Base-by-base conservation (phyloP, 2,797 vertebrate species). In the Gymnothorax reevesii region DNA sequence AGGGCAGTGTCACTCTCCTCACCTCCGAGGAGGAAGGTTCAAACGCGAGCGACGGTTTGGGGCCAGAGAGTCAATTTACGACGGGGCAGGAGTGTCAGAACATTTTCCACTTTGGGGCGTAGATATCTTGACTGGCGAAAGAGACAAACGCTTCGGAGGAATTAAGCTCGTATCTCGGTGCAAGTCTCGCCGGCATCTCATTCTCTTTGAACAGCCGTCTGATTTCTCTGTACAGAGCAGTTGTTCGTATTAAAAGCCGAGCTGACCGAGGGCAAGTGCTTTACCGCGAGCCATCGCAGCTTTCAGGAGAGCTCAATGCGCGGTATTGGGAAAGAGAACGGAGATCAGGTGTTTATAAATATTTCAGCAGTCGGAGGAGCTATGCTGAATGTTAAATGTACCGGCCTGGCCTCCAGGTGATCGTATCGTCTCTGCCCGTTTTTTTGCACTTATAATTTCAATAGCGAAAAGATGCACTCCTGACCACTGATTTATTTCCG, bases 311-410 rank as follows among this genome's bases (percentile, higher is more conserved):
- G 49, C 13, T 75, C 33, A 3, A 17, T 13, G 49, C 71, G 17
- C 4, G 75, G 20, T 79, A 54, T 22, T 57, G n/a, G 0, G 42
- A 83, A 66, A 85, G 27, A 22, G 0, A 89, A 77, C 42, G 57
- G 86, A 86, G 27, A 33, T 42, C 69, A 75, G 82, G 25, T 87
- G 57, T 52, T 77, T 54, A 84, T 89, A 0, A 85, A 85, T 88
- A 87, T 84, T 91, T 90, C 4, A 90, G 13, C 69, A 22, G 57
- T 27, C 59, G 55, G 73, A 66, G 57, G 82, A 66, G 9, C 83
- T 75, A 13, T 66, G 25, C 25, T n/a, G 5, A 82, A 60, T 57
- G 42, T 55, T 84, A 79, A 64, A 80, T 57, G 22, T 57, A 84
- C 83, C 75, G 64, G 52, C 2, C 2, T 25, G 60, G 22, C 5